phyloP scores from a whole-genome alignment of 1,140 invertebrate genomes.

The Glossosoma conforme region DNA sequence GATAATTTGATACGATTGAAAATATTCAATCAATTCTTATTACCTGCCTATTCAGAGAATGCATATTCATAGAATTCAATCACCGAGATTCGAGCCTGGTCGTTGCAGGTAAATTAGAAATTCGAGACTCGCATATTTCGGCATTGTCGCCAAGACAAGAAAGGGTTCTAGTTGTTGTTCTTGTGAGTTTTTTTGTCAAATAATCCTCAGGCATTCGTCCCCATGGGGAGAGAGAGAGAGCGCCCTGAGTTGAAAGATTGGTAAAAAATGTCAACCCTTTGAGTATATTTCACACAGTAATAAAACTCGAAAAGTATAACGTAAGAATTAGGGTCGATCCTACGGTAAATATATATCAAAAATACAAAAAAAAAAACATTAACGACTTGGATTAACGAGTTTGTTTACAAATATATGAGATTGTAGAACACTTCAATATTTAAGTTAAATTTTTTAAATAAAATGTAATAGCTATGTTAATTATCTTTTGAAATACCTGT shows the following conservation, averaged over 20 bases:
- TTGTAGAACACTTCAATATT: too few relatives aligned
- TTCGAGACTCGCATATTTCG: constrained; percentile 27
- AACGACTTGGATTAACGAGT: too few relatives aligned
- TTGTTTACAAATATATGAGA: too few relatives aligned
- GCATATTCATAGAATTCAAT: constrained; percentile 4
- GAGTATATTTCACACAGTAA: constrained; percentile 16
- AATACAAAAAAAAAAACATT: too few relatives aligned
- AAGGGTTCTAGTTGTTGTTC: constrained; percentile 14
- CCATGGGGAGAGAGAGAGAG: neutral
- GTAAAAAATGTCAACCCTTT: constrained; percentile 31
- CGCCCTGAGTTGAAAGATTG: constrained; percentile 17
- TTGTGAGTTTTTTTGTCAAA: constrained; percentile 21
- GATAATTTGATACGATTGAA: too few relatives aligned
- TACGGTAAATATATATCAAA: too few relatives aligned
- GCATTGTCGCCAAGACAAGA: constrained; percentile 11
- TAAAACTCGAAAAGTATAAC: too few relatives aligned
- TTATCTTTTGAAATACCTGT: too few relatives aligned
- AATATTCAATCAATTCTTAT: too few relatives aligned
- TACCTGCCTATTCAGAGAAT: neutral
- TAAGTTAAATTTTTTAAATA: too few relatives aligned
- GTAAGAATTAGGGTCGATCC: too few relatives aligned
- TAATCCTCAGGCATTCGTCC: constrained; percentile 25
- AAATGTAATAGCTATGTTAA: too few relatives aligned
- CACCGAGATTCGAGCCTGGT: neutral
- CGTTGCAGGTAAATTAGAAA: constrained; percentile 31